phyloP scores from a whole-genome alignment of 2,797 vertebrate species.

The Enoplosus armatus region DNA sequence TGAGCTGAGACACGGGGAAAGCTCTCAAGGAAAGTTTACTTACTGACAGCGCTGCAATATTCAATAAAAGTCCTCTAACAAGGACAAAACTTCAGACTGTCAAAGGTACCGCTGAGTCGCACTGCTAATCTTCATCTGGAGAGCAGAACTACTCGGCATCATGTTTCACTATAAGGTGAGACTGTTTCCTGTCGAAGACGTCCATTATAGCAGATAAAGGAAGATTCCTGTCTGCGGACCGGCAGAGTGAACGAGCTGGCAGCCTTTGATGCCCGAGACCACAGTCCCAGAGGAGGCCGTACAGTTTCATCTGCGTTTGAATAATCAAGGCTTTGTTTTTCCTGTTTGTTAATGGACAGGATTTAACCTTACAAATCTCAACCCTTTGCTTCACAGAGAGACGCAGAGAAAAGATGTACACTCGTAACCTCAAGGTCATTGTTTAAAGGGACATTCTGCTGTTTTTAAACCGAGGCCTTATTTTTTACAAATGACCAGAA shows the following conservation, averaged over 20 bases:
- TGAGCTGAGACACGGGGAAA: conserved; percentile 41
- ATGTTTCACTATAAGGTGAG: neutral
- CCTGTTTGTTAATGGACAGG: conserved; percentile 74
- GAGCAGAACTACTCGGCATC: neutral
- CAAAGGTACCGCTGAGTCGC: neutral
- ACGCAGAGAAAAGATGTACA: neutral
- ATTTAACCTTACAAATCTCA: conserved; percentile 80
- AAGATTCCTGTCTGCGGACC: conserved; percentile 25
- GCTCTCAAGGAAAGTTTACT: conserved; percentile 59
- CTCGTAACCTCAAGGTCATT: neutral
- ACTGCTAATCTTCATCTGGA: neutral
- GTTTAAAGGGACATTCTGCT: too few relatives aligned
- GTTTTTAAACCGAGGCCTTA: too few relatives aligned
- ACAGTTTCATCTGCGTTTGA: conserved; percentile 33
- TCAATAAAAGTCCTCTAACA: conserved; percentile 3
- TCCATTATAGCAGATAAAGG: neutral
- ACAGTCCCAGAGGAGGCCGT: conserved; percentile 41
- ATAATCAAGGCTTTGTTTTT: conserved; percentile 76
- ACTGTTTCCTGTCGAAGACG: neutral
- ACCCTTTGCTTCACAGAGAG: conserved; percentile 19
- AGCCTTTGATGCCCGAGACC: conserved; percentile 48
- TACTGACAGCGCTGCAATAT: conserved; percentile 8
- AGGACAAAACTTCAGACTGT: conserved; percentile 13
- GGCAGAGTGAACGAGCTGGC: neutral
- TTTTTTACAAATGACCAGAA: too few relatives aligned